Base-by-base conservation (phyloP, 2,888 invertebrate species). In the Drosophila conformis region DNA sequence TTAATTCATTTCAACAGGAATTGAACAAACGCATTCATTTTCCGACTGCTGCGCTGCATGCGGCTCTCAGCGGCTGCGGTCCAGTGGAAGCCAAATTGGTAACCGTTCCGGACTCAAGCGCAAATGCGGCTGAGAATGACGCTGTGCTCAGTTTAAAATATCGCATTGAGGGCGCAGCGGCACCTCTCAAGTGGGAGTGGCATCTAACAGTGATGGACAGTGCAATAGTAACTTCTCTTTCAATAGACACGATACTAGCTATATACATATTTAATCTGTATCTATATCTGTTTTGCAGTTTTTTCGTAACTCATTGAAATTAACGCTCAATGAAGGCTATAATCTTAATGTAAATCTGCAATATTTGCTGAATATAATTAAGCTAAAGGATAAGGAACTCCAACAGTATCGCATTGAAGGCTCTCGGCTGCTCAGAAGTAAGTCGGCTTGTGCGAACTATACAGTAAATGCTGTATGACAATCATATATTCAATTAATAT, bases 371-470 rank as follows among this genome's bases (percentile, higher is more conserved):
- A 78, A 87, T 0, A 71, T 82, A 8, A 60, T 93, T 11, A 72
- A 69, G 1, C 89, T 90, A 54, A 93, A 93, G 60, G 93, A 93
- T 57, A 51, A 73, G 0, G 93, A 93, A 75, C 77, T 93, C 2
- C 73, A 80, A 3, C 92, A 93, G 58, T 93, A 90, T 59, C 90
- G 85, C 54, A 58, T 49, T 1, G 92, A 93, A 57, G 92, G 92
- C 7, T 85, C 80, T 21, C 57, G 83, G 27, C 65, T 93, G 27
- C 80, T 82, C 36, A 80, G 92, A 78, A 82, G 93, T 92, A 75
- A 74, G 82, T 76, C 79, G 89, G 4, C 10, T 7, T 13, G 18
- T 29, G 11, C 4, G 10, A 36, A 54, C 7, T 21, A 7, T 15
- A 1, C 25, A 46, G 15, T 25, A 25, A 25, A 15, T 25, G 46